Evolutionary conservation across 2,113 vertebrate species (phyloP), one percentile per base, ranked within the genome.

Genomic region (Stercorarius parasiticus): DNA sequence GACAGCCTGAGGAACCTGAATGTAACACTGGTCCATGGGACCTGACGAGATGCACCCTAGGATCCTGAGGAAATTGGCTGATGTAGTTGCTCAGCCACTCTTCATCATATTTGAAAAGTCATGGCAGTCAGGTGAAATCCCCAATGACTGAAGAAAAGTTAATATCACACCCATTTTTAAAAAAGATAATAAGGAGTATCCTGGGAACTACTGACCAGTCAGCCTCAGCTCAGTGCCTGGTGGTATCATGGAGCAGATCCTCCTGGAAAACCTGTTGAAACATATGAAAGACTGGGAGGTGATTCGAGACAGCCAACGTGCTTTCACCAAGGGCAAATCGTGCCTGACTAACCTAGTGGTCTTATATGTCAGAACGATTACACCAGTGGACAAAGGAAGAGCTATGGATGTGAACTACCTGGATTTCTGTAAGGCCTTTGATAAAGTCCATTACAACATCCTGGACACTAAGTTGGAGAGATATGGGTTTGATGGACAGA

Each of bases 401-500:
- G 5, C 4, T 30, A 29, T 4, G 0, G 0, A 5, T 53, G 15
- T 42, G 29, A 43, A 55, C 27, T 14, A 36, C 8, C 13, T 38
- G 40, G 15, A n/a, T 7, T 55, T 66, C 55, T 64, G n/a, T n/a
- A n/a, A n/a, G n/a, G n/a, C n/a, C n/a, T n/a, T 77, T 72, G 34
- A 21, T 43, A 26, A 13, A 29, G 4, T 13, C 25, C 36, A 16
- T 66, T 23, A 62, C 21, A n/a, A n/a, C 14, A 3, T 42, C 38
- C 19, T 38, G 14, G 7, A 23, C 4, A 15, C 5, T 64, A 30
- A 52, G 47, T 4, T 61, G 32, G 6, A 61, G 56, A 71, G 15
- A 69, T 13, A 59, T 2, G 43, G 30, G 9, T 80, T 71, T 66
- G 38, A 38, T 38, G 22, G 18, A 47, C 11, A 67, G 23, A 27